Conservation (phyloP, 2,113 vertebrate genomes). For the Pongo pygmaeus region DNA sequence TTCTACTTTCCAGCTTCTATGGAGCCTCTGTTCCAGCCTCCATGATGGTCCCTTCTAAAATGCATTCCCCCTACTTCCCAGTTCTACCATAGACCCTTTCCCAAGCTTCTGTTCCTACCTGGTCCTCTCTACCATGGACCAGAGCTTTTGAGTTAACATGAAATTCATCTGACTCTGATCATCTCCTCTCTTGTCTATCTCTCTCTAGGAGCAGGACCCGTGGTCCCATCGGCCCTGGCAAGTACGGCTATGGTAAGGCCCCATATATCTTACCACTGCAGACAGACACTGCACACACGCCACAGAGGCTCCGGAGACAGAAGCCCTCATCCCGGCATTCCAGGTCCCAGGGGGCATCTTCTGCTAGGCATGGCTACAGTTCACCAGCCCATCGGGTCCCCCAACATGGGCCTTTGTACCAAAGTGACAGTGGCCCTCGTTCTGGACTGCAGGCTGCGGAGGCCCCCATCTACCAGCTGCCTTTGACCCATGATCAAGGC, state of each 20-base stretch:
- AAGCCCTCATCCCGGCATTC: conserved; percentile 78
- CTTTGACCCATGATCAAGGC: conserved; percentile 64
- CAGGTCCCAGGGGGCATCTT: conserved; percentile 34
- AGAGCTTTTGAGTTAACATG: neutral
- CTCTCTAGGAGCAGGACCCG: conserved; percentile 85
- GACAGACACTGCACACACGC: conserved; percentile 82
- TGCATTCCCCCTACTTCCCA: neutral
- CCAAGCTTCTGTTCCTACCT: neutral
- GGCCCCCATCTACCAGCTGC: conserved; percentile 85
- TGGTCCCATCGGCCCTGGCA: conserved; percentile 89
- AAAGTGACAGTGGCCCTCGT: conserved; percentile 67
- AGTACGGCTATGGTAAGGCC: conserved; percentile 93
- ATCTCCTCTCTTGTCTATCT: conserved; percentile 45
- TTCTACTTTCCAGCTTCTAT: no score
- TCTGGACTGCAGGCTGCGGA: conserved; percentile 78
- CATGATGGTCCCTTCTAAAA: neutral
- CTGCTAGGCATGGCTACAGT: conserved; percentile 57
- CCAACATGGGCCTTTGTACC: conserved; percentile 76
- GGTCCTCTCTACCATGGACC: neutral
- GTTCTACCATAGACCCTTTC: neutral
- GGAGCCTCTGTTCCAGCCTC: neutral
- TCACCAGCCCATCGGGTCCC: conserved; percentile 19
- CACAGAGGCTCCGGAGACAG: conserved; percentile 82
- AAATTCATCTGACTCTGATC: neutral
- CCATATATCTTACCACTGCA: conserved; percentile 89